phyloP scores from a whole-genome alignment of 1,140 invertebrate species.

The Brachionus angularis region DNA sequence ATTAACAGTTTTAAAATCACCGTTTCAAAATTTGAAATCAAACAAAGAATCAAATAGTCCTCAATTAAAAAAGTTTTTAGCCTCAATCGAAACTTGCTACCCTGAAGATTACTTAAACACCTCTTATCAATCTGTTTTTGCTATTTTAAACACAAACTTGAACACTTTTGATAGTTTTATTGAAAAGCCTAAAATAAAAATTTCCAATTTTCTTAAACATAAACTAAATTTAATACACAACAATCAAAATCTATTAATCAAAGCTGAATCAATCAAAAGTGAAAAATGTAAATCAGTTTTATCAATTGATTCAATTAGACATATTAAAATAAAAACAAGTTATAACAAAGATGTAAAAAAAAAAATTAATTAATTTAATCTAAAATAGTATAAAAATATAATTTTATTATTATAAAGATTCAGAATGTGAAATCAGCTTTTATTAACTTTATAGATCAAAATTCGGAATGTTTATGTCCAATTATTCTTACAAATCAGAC shows the following conservation, averaged over 20 bases:
- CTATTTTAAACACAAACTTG: neutral
- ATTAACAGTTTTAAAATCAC: neutral
- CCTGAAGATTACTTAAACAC: neutral
- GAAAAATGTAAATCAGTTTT: neutral
- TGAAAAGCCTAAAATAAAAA: neutral
- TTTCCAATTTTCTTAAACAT: neutral
- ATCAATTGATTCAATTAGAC: neutral
- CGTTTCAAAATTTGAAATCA: neutral
- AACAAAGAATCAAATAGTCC: neutral
- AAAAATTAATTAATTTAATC: neutral
- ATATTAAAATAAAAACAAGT: conserved; percentile 1
- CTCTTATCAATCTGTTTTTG: neutral
- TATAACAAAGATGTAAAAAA: neutral
- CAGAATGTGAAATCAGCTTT: conserved; percentile 5
- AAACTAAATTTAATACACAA: neutral
- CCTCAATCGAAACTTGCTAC: conserved; percentile 13
- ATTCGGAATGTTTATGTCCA: conserved; percentile 29
- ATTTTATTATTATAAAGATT: neutral
- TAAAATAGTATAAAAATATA: neutral
- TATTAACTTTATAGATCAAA: conserved; percentile 27
- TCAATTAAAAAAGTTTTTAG: neutral
- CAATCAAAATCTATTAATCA: neutral
- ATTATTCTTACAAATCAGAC: neutral
- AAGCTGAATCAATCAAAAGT: neutral
- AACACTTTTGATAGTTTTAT: neutral